Percentiles rank a stretch among this genome's conserved stretches.
These are phyloP conservation scores for Tribolium madens DNA, from an alignment of 1,140 invertebrate species.

Conservation along the genomic window DNA sequence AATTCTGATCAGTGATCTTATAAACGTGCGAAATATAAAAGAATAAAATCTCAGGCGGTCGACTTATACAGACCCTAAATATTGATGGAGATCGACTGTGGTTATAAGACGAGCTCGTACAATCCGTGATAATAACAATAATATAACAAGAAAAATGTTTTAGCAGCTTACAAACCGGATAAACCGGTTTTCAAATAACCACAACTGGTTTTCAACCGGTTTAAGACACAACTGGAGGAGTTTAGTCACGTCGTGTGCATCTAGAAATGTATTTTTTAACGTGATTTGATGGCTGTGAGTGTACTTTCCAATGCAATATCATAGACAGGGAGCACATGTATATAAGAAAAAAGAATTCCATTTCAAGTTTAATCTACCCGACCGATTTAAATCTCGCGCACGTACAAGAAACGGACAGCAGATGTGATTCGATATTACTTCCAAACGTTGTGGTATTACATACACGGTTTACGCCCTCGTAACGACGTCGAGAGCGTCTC, in stretches of 20 bases:
- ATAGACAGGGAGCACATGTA: conserved; percentile 60
- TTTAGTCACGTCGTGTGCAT: background rate
- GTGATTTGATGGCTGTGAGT: background rate
- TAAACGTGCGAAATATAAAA: conserved; percentile 52
- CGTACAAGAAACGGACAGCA: conserved; percentile 62
- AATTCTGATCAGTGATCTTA: conserved; percentile 48
- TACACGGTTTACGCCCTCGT: conserved; percentile 61
- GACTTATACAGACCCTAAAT: conserved; percentile 53
- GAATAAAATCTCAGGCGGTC: conserved; percentile 53
- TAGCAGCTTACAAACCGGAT: background rate
- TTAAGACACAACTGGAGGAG: background rate
- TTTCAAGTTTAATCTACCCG: conserved; percentile 61
- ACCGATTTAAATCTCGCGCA: conserved; percentile 61
- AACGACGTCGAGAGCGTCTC: conserved; percentile 50
- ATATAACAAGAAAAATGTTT: background rate
- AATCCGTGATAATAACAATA: conserved; percentile 38
- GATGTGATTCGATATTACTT: conserved; percentile 60
- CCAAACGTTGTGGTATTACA: conserved; percentile 55
- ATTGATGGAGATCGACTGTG: conserved; percentile 49
- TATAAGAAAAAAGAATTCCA: conserved; percentile 59
- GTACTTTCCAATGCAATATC: conserved; percentile 45
- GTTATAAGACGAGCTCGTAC: conserved; percentile 40
- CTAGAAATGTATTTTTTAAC: background rate
- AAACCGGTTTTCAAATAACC: background rate
- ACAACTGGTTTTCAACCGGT: background rate